Conservation (phyloP, 2,888 invertebrate species). For the Athrips mouffetella region DNA sequence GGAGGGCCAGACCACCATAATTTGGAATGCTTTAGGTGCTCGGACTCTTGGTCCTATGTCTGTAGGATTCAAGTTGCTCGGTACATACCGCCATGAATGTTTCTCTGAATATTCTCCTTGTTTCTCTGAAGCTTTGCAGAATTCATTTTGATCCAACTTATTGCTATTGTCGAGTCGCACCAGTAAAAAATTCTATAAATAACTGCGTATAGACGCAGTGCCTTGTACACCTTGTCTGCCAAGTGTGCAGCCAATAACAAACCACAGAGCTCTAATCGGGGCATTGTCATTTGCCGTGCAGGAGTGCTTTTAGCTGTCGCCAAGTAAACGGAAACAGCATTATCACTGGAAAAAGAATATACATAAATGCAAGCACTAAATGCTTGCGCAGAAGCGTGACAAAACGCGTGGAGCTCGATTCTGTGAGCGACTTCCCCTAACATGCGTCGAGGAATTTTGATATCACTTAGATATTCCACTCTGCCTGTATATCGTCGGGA, state of each 20-base stretch:
- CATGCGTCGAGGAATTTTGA: conserved; percentile 27
- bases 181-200: conserved; percentile 22
- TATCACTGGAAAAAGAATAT: conserved; percentile 12
- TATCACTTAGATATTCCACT: conserved; percentile 18
- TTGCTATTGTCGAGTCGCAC: conserved; percentile 30
- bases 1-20: conserved; percentile 30
- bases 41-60: conserved; percentile 31
- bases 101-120: conserved; percentile 26
- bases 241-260: conserved; percentile 28
- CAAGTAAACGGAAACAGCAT: conserved; percentile 20
- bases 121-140: conserved; percentile 24
- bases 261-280: conserved; percentile 32
- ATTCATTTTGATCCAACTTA: conserved; percentile 26
- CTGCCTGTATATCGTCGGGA: conserved; percentile 16
- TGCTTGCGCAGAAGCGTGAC: conserved; percentile 28
- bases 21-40: conserved; percentile 12
- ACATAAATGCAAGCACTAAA: conserved; percentile 30
- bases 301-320: conserved; percentile 21
- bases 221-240: conserved; percentile 19
- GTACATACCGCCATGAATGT: conserved; percentile 28
- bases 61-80: conserved; percentile 27
- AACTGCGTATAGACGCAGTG: conserved; percentile 19
- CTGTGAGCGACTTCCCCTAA: not conserved
- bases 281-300: not conserved
- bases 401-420: conserved; percentile 29